Evolutionary conservation across 2,888 invertebrate species (phyloP), one percentile per base, ranked within the genome.

Genomic region (Cosmia trapezina): DNA sequence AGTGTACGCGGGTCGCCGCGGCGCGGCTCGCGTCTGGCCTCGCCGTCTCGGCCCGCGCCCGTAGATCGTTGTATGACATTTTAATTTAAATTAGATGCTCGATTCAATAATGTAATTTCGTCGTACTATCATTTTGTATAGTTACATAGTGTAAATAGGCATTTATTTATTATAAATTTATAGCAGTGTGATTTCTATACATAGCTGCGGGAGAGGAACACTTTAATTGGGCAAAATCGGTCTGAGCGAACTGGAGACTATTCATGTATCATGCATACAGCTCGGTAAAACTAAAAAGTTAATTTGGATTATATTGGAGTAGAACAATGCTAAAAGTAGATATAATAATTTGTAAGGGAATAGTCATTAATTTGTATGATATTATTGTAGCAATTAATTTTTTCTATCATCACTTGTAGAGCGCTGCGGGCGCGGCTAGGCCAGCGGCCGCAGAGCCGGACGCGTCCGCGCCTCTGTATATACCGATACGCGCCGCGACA

Each of bases 341-440:
- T 94, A 93, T 94, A 93, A 95, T 95, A 95, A 95, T 95, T 95
- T 94, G 92, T 96, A 96, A 96, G 96, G 95, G 94, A 96, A 96
- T 96, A 96, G 96, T 96, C 96, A 96, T 96, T 96, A 96, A 96
- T 95, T 95, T 96, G 96, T 96, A 96, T 96, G 95, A 96, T 96
- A 96, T 96, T 95, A 95, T 94, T 94, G 96, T 96, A 96, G 95
- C 94, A 93, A 93, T 95, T 94, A 94, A 93, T 93, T 94, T 95
- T 94, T 95, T 95, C 93, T 94, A 95, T 95, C 93, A 94, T 94
- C 95, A 94, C 93, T 94, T 91, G 89, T 90, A 89, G 91, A 91
- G 92, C 80, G 89, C 81, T 84, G 87, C 85, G 86, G 85, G 85
- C 84, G 85, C 80, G 82, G 82, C 81, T 73, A 77, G 81, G 80